A percentile compares a stretch with the other conserved stretches of the same genome.
Evolutionary conservation across 2,113 vertebrate genomes (phyloP).

Genomic region (Xiphophorus hellerii): DNA sequence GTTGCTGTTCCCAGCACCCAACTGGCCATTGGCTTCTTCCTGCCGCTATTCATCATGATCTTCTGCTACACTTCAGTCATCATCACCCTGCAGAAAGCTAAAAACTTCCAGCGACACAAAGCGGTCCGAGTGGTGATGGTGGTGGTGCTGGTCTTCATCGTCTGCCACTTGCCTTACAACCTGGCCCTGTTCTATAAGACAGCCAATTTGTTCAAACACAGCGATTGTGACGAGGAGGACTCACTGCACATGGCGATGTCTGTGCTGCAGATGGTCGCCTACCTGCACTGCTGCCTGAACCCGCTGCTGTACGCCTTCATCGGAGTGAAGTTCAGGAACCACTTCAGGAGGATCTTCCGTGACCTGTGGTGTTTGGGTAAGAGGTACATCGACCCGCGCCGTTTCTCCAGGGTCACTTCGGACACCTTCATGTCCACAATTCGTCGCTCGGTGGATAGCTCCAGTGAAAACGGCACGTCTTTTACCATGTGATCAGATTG

Average conservation of each 20-base stretch:
- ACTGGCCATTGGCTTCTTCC: conserved; percentile 85
- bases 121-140: conserved; percentile 88
- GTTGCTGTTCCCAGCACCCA: conserved; percentile 79
- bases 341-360: conserved; percentile 85
- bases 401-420: conserved; percentile 71
- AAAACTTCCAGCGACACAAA: conserved; percentile 88
- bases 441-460: conserved; percentile 79
- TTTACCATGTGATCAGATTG: conserved; percentile 81
- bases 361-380: conserved; percentile 83
- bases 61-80: conserved; percentile 86
- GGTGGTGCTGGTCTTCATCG: conserved; percentile 86
- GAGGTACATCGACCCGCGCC: conserved; percentile 62
- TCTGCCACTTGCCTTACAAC: conserved; percentile 90
- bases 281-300: conserved; percentile 93
- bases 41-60: conserved; percentile 87
- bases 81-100: conserved; percentile 82
- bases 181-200: conserved; percentile 78
- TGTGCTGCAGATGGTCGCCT: conserved; percentile 83
- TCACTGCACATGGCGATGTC: conserved; percentile 41
- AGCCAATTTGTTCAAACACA: conserved; percentile 34
- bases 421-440: conserved; percentile 75
- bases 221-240: conserved; percentile 48
- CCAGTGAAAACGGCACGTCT: conserved; percentile 80
- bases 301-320: conserved; percentile 93
- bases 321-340: conserved; percentile 89